A percentile compares a stretch with the other conserved stretches of the same genome.
phyloP scores from a whole-genome alignment of 2,888 invertebrate species.

The Tetanocera ferruginea region DNA sequence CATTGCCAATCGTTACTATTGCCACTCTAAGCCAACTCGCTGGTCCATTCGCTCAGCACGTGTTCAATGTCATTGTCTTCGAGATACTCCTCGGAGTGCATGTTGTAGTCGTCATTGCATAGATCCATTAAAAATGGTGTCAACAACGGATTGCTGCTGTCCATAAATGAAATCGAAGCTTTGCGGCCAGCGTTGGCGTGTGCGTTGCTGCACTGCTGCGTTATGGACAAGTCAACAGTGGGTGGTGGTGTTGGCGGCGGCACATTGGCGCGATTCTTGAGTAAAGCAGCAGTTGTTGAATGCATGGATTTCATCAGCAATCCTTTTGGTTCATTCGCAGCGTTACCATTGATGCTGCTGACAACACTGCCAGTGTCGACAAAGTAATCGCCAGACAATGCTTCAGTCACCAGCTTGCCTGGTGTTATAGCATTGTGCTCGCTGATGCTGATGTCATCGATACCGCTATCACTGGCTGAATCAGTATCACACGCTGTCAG shows the following conservation, averaged over 20 bases:
- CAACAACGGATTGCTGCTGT: constrained; percentile 62
- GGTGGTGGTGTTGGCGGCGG: constrained; percentile 19
- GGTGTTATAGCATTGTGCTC: constrained; percentile 45
- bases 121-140: constrained; percentile 63
- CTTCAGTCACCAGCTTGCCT: constrained; percentile 29
- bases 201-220: constrained; percentile 23
- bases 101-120: constrained; percentile 65
- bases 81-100: constrained; percentile 57
- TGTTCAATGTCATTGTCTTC: constrained; percentile 61
- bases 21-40: constrained; percentile 52
- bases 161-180: constrained; percentile 60
- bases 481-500: constrained; percentile 60
- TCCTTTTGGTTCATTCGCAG: background rate
- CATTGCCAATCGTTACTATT: constrained; percentile 6
- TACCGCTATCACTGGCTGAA: constrained; percentile 64
- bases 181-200: constrained; percentile 48
- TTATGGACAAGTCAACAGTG: background rate
- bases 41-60: constrained; percentile 59
- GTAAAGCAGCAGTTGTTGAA: background rate
- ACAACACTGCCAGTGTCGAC: background rate
- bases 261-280: background rate
- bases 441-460: constrained; percentile 59
- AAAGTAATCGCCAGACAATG: background rate
- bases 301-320: background rate
- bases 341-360: background rate